Base-by-base conservation (phyloP, 1,140 invertebrate species). In the Eueides isabella region DNA sequence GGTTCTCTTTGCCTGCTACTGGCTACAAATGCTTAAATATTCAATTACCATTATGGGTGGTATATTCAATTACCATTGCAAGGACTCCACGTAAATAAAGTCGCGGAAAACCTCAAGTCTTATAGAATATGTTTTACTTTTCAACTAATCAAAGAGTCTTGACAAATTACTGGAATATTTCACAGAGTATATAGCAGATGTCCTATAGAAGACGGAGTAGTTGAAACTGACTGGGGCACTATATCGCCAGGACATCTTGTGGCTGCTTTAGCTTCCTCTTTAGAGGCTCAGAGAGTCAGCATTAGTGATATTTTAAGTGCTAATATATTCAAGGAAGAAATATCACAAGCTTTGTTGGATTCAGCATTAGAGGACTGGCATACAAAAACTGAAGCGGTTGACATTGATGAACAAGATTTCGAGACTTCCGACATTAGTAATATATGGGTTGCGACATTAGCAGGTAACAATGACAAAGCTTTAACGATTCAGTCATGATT, bases 401-500 rank as follows among this genome's bases (percentile, higher is more conserved):
- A 77, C 30, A 61, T 66, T 16, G 74, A 82, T 11, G 62, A 48
- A 23, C 74, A 84, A 30, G 68, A 73, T 19, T 72, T 73, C 16
- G 62, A 77, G 3, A 71, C 74, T 14, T 72, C 79, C 29, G 83
- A 86, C 74, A 91, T 92, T 7, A 86, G 93, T 71, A 95, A 94
- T 77, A 76, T 94, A 55, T 95, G 94, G 94, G 91, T 94, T 30
- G 92, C 95, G n/a, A 95, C 95, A 16, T 78, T 96, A 30, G 95
- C 94, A 80, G 94, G 95, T 95, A 88, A 48, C 48, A 55, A 55
- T 11, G 26, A 55, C 9, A 55, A 55, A 7, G 19, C 2, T 55
- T 55, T 26, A 55, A 55, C n/a, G 9, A 55, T 26, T 26, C 3
- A 23, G 19, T 55, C 19, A 55, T 55, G 19, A 55, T 55, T 55